These are phyloP conservation scores for Drosophila diplacantha DNA, from an alignment of 2,888 invertebrate species.

Conservation along the genomic window DNA sequence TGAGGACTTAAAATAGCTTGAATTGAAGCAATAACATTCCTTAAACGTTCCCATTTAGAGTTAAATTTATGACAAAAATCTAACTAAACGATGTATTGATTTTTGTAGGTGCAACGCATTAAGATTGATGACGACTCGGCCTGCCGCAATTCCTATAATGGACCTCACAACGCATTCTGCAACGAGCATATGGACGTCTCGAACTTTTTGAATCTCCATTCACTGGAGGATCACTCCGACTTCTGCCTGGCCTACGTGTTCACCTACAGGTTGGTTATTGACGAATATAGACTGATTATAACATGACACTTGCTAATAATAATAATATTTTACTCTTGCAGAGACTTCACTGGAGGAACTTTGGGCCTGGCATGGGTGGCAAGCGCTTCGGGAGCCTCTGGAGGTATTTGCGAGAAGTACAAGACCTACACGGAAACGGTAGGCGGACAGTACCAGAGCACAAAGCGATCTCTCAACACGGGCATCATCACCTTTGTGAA, in stretches of 20 bases:
- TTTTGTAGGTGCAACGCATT: slow-evolving; percentile 75
- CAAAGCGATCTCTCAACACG: slow-evolving; percentile 96
- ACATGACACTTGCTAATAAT: background rate
- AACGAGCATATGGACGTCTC: slow-evolving; percentile 98
- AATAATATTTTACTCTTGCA: slow-evolving; percentile 52
- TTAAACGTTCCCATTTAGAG: background rate
- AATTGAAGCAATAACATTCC: background rate
- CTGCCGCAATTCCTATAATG: slow-evolving; percentile 81
- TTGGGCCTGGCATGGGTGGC: slow-evolving; percentile 99
- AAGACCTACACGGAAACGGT: slow-evolving; percentile 98
- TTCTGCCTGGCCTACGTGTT: slow-evolving; percentile 99
- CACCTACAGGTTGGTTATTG: slow-evolving; percentile 83
- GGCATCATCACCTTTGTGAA: slow-evolving; percentile 99
- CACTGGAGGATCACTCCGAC: slow-evolving; percentile 96
- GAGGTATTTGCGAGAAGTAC: slow-evolving; percentile 98
- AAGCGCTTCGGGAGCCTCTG: slow-evolving; percentile 97
- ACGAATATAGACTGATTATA: background rate
- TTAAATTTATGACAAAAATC: background rate
- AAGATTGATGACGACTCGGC: slow-evolving; percentile 96
- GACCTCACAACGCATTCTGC: slow-evolving; percentile 92
- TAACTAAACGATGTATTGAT: background rate
- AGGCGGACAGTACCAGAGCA: slow-evolving; percentile 95
- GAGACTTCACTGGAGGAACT: slow-evolving; percentile 99
- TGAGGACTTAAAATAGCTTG: background rate
- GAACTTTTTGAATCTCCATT: slow-evolving; percentile 98